Percentiles rank a stretch among this genome's conserved stretches.
Conservation (phyloP, 2,113 vertebrate genomes). For the Erpornis zantholeuca region DNA sequence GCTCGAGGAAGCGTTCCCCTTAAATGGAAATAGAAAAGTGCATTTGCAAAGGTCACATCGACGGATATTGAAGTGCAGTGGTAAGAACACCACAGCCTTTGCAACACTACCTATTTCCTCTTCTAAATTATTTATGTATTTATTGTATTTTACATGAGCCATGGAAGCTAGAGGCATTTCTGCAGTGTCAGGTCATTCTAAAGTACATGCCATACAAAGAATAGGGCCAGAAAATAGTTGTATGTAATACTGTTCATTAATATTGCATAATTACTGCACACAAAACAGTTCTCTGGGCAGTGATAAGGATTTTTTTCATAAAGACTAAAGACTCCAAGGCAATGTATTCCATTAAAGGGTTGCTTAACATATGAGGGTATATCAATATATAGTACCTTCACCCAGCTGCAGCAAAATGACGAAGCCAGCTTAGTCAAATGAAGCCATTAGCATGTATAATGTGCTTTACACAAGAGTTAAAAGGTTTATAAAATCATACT, state of each 20-base stretch:
- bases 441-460: conserved; percentile 62
- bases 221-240: conserved; percentile 37
- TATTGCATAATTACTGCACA: conserved; percentile 69
- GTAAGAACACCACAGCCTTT: not conserved
- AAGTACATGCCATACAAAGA: conserved; percentile 60
- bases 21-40: not conserved
- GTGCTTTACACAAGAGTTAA: conserved; percentile 54
- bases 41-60: conserved; percentile 17
- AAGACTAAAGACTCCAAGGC: conserved; percentile 40
- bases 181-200: conserved; percentile 63
- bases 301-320: conserved; percentile 36
- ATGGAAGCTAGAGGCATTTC: conserved; percentile 55
- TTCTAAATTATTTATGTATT: conserved; percentile 73
- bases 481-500: conserved; percentile 59
- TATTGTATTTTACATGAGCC: conserved; percentile 70
- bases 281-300: conserved; percentile 62
- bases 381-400: conserved; percentile 54
- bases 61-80: conserved; percentile 31
- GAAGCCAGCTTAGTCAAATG: conserved; percentile 49
- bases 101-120: conserved; percentile 68
- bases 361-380: conserved; percentile 55
- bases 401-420: conserved; percentile 36
- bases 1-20: not conserved
- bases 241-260: conserved; percentile 62
- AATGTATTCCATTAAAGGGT: conserved; percentile 63